These are phyloP conservation scores for Ennomos erosarius DNA, from an alignment of 2,888 invertebrate species.

Conservation along the genomic window DNA sequence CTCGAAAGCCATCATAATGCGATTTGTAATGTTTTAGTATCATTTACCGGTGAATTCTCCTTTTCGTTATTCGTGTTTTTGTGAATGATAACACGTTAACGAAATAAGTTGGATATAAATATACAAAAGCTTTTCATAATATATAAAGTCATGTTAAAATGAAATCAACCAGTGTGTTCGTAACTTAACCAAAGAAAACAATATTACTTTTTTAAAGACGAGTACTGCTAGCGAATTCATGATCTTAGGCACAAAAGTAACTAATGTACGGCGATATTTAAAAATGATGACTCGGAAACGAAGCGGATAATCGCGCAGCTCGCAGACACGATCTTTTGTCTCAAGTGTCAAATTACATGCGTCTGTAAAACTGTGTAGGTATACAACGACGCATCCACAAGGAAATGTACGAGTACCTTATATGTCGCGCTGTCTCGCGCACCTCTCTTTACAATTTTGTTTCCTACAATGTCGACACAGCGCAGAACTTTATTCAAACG, in stretches of 20 bases:
- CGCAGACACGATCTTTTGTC: conserved; percentile 20
- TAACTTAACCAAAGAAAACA: no score
- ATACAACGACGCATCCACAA: conserved; percentile 11
- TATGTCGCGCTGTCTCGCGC: conserved; percentile 11
- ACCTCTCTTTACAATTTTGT: conserved; percentile 7
- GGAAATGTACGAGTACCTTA: background rate
- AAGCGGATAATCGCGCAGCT: conserved; percentile 10
- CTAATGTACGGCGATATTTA: conserved; percentile 9
- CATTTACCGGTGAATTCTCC: conserved; percentile 25
- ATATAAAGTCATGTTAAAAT: no score
- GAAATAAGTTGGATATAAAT: no score
- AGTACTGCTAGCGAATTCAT: no score
- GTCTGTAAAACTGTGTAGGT: conserved; percentile 12
- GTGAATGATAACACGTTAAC: conserved; percentile 10
- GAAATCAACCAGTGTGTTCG: no score
- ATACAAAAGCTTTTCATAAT: no score
- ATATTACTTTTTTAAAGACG: no score
- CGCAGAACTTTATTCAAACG: conserved; percentile 12
- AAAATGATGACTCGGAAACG: conserved; percentile 17
- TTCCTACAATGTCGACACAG: conserved; percentile 5
- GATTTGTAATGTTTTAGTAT: conserved; percentile 41
- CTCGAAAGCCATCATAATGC: conserved; percentile 39
- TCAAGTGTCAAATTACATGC: conserved; percentile 23
- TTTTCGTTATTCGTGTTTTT: conserved; percentile 25
- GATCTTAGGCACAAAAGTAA: background rate